phyloP scores from a whole-genome alignment of 2,888 invertebrate genomes.

The Sinelater perroti region DNA sequence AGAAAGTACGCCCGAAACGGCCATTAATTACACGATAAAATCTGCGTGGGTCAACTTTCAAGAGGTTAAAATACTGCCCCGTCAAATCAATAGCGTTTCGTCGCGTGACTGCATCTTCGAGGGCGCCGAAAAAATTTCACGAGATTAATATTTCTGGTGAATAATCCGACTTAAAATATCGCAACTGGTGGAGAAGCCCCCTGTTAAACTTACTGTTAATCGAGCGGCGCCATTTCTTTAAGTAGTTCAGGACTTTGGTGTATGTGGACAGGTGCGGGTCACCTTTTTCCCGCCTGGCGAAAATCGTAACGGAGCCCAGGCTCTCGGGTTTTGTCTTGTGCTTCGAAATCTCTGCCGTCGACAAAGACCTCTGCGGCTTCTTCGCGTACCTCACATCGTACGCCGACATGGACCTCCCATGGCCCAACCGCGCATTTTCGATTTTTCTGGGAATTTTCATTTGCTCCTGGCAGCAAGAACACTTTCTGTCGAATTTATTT shows the following conservation, averaged over 20 bases:
- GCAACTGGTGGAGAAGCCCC: too few relatives aligned
- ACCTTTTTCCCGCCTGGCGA: slow-evolving; percentile 34
- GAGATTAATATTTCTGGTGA: too few relatives aligned
- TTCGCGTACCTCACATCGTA: slow-evolving; percentile 46
- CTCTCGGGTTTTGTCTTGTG: slow-evolving; percentile 36
- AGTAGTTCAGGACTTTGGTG: slow-evolving; percentile 48
- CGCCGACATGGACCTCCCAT: slow-evolving; percentile 51
- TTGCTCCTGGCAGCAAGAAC: slow-evolving; percentile 21
- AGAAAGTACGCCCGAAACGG: too few relatives aligned
- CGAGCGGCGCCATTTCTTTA: slow-evolving; percentile 51
- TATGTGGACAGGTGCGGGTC: slow-evolving; percentile 42
- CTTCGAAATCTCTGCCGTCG: slow-evolving; percentile 40
- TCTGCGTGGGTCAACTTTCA: too few relatives aligned
- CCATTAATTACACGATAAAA: too few relatives aligned
- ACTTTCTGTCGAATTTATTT: slow-evolving; percentile 12
- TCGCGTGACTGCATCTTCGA: too few relatives aligned
- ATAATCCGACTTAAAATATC: too few relatives aligned
- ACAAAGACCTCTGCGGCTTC: slow-evolving; percentile 33
- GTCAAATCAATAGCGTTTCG: too few relatives aligned
- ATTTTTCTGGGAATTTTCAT: slow-evolving; percentile 31
- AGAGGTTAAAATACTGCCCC: too few relatives aligned
- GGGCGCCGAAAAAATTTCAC: too few relatives aligned
- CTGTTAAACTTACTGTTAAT: slow-evolving; percentile 47
- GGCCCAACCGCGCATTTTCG: slow-evolving; percentile 38
- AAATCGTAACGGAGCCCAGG: slow-evolving; percentile 30